Base-by-base conservation (phyloP, 2,888 invertebrate genomes). In the Drosophila multiciliata region DNA sequence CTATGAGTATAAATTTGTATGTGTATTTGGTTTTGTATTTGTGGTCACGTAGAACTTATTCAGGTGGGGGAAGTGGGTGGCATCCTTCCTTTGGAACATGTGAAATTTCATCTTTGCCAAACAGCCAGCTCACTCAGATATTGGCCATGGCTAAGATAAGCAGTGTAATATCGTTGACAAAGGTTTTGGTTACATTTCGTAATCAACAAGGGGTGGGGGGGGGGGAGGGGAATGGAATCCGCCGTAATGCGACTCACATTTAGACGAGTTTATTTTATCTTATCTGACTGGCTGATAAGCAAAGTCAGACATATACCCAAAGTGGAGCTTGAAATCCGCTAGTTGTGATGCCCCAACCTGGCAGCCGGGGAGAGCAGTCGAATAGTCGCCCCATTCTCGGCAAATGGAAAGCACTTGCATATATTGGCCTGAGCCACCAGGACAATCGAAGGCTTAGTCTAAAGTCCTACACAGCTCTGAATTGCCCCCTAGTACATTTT, bases 401-500 rank as follows among this genome's bases (percentile, higher is more conserved):
- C 20, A 32, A 20, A 40, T 57, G 57, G 57, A 40, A 40, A 40
- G 40, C 55, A 57, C 55, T 57, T 57, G 29, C n/a, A 55, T 55
- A 57, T 57, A 57, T 57, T 57, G 57, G 40, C n/a, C 20, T 40
- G 57, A 40, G 40, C 29, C 40, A 40, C 57, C 29, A 32, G 15
- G 15, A 20, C 42, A 57, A 57, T 20, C n/a, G n/a, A n/a, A 11
- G 29, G 50, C 26, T n/a, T 57, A 20, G 20, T 15, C 57, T 45
- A 45, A 45, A 15, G 45, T 45, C 15, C 23, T 23, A 45, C 23
- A 23, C 23, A 23, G 33, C 33, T 33, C 17, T 17, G 26, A 26
- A 55, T 55, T 55, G 54, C 53, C 23, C 23, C 23, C 6, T 3
- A 23, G 23, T 26, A 26, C 36, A 26, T 7, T 36, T 3, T 26